A percentile compares a stretch with the other conserved stretches of the same genome.
phyloP scores from a whole-genome alignment of 2,888 invertebrate species.

The Caenorhabditis uteleia region DNA sequence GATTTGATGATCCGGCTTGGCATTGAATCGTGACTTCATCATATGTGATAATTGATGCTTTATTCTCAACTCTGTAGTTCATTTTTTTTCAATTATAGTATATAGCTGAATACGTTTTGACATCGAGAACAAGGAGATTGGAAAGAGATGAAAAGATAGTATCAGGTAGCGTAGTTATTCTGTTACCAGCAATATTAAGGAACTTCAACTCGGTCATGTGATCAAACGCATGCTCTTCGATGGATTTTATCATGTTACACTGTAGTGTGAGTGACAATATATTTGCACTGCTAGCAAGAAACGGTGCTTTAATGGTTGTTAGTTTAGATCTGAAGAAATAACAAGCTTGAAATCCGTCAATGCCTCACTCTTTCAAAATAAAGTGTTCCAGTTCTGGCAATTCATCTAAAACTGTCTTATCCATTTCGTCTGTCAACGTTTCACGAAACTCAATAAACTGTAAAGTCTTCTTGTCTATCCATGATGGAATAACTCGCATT shows the following conservation, averaged over 20 bases:
- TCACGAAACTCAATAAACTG: constrained; percentile 24
- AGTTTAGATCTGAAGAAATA: constrained; percentile 1
- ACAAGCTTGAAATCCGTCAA: background rate
- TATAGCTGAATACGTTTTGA: constrained; percentile 9
- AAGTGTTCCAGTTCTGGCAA: constrained; percentile 25
- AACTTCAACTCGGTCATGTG: constrained; percentile 13
- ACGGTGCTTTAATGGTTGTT: constrained; percentile 15
- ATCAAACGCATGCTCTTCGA: constrained; percentile 25
- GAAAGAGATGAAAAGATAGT: constrained; percentile 8
- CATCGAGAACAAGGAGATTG: constrained; percentile 17
- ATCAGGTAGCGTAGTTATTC: constrained; percentile 11
- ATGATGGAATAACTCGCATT: constrained; percentile 8
- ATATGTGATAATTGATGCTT: constrained; percentile 2
- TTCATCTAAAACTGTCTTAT: constrained; percentile 6
- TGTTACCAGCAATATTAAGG: constrained; percentile 35
- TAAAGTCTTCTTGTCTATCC: constrained; percentile 14
- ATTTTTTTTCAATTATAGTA: background rate
- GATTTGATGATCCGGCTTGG: background rate
- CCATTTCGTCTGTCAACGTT: constrained; percentile 5
- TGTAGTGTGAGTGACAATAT: constrained; percentile 23
- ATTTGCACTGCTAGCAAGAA: constrained; percentile 9
- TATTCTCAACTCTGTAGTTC: constrained; percentile 2
- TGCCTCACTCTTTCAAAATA: constrained; percentile 6
- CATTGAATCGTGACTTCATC: constrained; percentile 2
- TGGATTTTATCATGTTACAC: constrained; percentile 17